Percentiles rank a stretch among this genome's conserved stretches.
Evolutionary conservation across 1,140 invertebrate genomes (phyloP).

Genomic region (Zaprionus vittiger): DNA sequence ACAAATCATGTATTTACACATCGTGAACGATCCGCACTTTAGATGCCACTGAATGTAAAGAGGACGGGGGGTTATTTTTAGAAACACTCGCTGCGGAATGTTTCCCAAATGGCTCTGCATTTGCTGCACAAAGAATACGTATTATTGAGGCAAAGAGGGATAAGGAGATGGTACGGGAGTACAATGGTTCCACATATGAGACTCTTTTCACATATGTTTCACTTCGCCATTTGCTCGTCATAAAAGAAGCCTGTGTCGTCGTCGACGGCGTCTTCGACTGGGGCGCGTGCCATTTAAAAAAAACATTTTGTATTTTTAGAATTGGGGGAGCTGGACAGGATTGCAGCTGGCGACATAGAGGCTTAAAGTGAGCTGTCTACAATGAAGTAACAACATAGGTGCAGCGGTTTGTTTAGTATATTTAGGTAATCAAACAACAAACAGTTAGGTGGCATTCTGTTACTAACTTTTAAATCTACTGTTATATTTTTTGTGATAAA

Average conservation of each 20-base stretch:
- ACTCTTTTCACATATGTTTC: constrained; percentile 16
- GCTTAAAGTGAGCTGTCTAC: not conserved
- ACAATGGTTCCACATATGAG: not conserved
- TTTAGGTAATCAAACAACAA: not conserved
- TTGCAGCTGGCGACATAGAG: constrained; percentile 13
- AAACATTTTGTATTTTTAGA: constrained; percentile 33
- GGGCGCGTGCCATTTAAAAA: constrained; percentile 46
- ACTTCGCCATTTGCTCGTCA: constrained; percentile 29
- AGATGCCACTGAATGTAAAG: constrained; percentile 64
- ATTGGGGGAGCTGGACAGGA: constrained; percentile 23
- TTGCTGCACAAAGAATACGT: constrained; percentile 25
- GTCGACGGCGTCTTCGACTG: not conserved
- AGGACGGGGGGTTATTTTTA: constrained; percentile 75
- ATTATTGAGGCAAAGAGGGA: not conserved
- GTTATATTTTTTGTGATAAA: too few relatives aligned
- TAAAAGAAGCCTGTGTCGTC: constrained; percentile 23
- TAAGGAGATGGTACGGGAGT: not conserved
- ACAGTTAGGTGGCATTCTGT: not conserved
- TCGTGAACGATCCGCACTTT: constrained; percentile 40
- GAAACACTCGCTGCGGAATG: constrained; percentile 67
- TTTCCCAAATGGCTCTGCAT: constrained; percentile 56
- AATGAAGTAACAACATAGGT: not conserved
- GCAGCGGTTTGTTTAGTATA: not conserved
- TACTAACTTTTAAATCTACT: too few relatives aligned
- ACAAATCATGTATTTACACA: constrained; percentile 25